Base-by-base conservation (phyloP, 2,888 invertebrate species). In the Ormyrus nitidulus region DNA sequence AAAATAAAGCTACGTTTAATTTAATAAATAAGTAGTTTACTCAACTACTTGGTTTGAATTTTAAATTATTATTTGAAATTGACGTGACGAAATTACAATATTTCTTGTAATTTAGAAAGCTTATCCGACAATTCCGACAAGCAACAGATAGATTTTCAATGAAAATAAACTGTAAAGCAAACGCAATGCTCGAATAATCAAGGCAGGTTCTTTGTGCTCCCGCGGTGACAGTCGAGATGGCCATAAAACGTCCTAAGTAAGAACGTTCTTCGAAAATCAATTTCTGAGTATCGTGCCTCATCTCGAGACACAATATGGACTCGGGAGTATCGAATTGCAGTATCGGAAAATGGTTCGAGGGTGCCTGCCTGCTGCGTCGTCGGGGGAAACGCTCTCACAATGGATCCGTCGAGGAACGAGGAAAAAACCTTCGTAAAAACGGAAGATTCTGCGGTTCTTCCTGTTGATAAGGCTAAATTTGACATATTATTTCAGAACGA, bases 321-420 rank as follows among this genome's bases (percentile, higher is more conserved):
- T 46, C 61, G 44, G 44, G 34, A 68, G 61, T 78, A 73, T 72
- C 78, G 78, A 62, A 73, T 78, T 78, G 66, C 68, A 78, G 59
- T 73, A 78, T 78, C 72, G 78, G 66, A 66, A 73, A 78, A 72
- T 78, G 61, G 64, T 49, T 77, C 51, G 54, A 64, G 48, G 48
- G 64, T 66, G 62, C 53, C 49, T 54, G 64, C 6, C 19, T 4
- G 51, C 61, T 11, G 19, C 54, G 44, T 44, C 34, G 34, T 34
- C 34, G 34, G 34, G 34, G 34, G 34, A 34, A 34, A 34, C 34
- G 34, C 34, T 34, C 4, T 34, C 56, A 73, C 73, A 73, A 64
- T 65, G 65, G 65, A 3, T 49, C 8, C 56, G n/a, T 48, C 11
- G 10, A 10, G 59, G 7, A 34, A 48, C 7, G 8, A 51, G 61